Evolutionary conservation across 2,888 invertebrate genomes (phyloP).

Genomic region (Brachyptera putata): DNA sequence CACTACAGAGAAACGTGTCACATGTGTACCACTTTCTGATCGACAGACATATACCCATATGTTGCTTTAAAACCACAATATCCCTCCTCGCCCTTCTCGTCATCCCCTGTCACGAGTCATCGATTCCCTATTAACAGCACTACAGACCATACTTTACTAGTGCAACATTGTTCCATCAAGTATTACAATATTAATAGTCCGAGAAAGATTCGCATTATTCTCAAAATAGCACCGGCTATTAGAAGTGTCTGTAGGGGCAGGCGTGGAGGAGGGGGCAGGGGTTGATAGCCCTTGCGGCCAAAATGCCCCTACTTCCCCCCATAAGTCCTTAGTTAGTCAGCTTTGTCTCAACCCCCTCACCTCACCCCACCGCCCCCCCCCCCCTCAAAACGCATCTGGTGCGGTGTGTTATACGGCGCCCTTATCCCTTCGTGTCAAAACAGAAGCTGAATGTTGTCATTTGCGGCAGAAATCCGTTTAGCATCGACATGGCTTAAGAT

Average conservation of each 20-base stretch:
- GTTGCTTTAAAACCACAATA: too few relatives aligned
- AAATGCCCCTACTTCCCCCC: slow-evolving; percentile 7
- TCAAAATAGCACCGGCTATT: slow-evolving; percentile 19
- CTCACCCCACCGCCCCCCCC: background rate
- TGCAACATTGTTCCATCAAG: slow-evolving; percentile 20
- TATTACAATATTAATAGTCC: slow-evolving; percentile 32
- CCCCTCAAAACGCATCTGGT: slow-evolving; percentile 5
- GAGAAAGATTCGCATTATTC: slow-evolving; percentile 21
- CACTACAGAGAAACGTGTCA: background rate
- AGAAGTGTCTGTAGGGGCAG: slow-evolving; percentile 13
- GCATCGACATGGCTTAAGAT: slow-evolving; percentile 18
- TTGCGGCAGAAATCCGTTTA: slow-evolving; percentile 7
- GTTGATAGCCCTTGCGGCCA: background rate
- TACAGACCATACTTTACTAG: slow-evolving; percentile 1
- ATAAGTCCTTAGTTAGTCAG: slow-evolving; percentile 7
- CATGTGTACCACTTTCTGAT: too few relatives aligned
- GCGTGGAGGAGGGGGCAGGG: slow-evolving; percentile 10
- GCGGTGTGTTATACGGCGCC: slow-evolving; percentile 8
- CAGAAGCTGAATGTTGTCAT: slow-evolving; percentile 16
- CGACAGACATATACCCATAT: too few relatives aligned
- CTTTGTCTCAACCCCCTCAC: background rate
- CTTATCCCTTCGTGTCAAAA: background rate
- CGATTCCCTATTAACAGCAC: slow-evolving; percentile 30
- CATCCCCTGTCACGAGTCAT: slow-evolving; percentile 17
- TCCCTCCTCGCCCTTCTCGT: background rate